Conservation (phyloP, 2,113 vertebrate species). For the Agapornis roseicollis region DNA sequence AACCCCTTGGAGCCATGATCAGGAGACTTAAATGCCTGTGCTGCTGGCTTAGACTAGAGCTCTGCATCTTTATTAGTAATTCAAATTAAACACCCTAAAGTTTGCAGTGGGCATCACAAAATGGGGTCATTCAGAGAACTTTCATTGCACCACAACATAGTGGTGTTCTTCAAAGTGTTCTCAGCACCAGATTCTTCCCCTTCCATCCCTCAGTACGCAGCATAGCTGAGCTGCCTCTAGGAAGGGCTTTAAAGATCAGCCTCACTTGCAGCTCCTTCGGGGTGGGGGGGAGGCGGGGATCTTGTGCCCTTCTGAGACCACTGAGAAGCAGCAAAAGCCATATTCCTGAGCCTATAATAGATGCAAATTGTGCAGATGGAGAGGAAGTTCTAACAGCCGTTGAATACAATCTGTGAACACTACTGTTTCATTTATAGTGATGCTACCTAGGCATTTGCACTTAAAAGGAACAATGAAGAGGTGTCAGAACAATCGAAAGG, state of each 20-base stretch:
- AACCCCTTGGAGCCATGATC: neutral
- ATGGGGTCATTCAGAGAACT: neutral
- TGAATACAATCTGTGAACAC: slow-evolving; percentile 30
- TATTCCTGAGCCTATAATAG: neutral
- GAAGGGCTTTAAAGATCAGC: neutral
- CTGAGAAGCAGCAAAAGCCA: neutral
- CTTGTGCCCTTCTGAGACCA: slow-evolving; percentile 4
- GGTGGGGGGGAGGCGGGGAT: neutral
- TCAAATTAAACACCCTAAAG: neutral
- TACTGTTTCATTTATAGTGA: slow-evolving; percentile 56
- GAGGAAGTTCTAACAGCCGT: neutral
- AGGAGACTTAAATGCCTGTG: neutral
- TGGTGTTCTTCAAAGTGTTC: neutral
- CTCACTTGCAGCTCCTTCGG: neutral
- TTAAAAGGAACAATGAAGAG: slow-evolving; percentile 47
- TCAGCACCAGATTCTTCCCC: neutral
- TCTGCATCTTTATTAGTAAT: neutral
- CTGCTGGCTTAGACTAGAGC: neutral
- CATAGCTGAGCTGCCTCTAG: neutral
- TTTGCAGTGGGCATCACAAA: neutral
- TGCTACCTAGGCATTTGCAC: slow-evolving; percentile 43
- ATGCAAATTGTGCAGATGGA: slow-evolving; percentile 45
- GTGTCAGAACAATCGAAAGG: slow-evolving; percentile 45
- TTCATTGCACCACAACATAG: neutral
- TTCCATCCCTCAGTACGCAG: neutral